Conservation (phyloP, 2,113 vertebrate species). For the Scalopus aquaticus region DNA sequence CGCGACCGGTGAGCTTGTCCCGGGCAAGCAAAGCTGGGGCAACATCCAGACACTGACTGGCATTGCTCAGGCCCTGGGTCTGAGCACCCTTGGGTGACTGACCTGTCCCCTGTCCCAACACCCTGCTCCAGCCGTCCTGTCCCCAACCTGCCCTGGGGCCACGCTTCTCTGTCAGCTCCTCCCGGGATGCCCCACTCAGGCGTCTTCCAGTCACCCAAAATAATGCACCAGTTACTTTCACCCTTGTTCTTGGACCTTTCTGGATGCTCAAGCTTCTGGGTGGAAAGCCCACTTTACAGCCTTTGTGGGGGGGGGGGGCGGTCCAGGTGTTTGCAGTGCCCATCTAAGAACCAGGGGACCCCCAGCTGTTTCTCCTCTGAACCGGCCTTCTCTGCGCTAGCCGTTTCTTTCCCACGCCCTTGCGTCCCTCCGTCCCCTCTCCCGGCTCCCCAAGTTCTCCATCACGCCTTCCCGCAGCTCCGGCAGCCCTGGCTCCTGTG, state of each 20-base stretch:
- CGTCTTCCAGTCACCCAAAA: neutral
- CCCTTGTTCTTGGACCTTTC: neutral
- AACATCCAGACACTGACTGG: no score
- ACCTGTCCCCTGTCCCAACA: no score
- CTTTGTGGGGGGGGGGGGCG: neutral
- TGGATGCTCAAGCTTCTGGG: neutral
- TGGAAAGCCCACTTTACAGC: neutral
- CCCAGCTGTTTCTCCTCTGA: no score
- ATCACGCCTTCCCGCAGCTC: conserved; percentile 73
- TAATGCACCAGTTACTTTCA: neutral
- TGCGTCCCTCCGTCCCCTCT: fast-evolving
- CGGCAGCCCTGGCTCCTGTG: conserved; percentile 80
- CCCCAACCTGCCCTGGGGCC: neutral
- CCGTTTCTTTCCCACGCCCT: neutral
- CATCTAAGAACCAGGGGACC: no score
- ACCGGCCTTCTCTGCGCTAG: fast-evolving
- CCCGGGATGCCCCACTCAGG: fast-evolving
- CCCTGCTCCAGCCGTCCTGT: neutral
- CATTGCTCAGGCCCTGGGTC: no score
- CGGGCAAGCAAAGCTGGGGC: no score
- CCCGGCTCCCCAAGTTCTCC: conserved; percentile 55
- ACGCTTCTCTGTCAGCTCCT: neutral
- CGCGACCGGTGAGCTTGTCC: no score
- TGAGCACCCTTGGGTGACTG: no score
- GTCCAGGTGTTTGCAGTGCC: no score